Evolutionary conservation across 2,113 vertebrate species (phyloP).

Genomic region (Edolisoma coerulescens): DNA sequence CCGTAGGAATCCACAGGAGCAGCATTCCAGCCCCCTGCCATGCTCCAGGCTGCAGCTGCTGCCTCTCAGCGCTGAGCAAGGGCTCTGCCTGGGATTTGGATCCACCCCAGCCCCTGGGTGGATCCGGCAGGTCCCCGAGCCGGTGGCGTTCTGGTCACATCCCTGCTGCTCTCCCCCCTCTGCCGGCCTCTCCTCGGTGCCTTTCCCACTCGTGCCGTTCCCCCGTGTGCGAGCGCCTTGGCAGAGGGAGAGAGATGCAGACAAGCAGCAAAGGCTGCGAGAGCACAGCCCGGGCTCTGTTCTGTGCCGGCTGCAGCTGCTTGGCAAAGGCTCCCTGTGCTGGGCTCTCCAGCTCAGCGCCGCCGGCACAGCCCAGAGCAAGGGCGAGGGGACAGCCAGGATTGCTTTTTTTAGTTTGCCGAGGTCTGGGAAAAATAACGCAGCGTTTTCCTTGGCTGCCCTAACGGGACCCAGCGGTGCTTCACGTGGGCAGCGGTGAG

Average conservation of each 20-base stretch:
- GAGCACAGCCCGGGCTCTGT: not conserved
- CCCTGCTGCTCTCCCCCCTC: not conserved
- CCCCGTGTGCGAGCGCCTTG: not conserved
- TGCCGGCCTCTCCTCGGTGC: not conserved
- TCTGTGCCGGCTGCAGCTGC: not conserved
- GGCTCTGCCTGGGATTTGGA: not conserved
- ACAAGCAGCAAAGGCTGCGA: not conserved
- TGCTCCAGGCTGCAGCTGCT: not conserved
- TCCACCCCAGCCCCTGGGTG: not conserved
- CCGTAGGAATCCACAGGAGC: fast-evolving
- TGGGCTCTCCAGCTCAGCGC: not conserved
- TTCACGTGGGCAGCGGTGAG: not conserved
- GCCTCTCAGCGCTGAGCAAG: fast-evolving
- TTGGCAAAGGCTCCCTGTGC: not conserved
- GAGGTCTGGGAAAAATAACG: not conserved
- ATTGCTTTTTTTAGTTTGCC: not conserved
- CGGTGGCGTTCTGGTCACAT: not conserved
- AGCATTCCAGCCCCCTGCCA: fast-evolving
- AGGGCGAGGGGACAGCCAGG: not conserved
- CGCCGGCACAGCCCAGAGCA: not conserved
- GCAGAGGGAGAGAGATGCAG: not conserved
- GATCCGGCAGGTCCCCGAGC: not conserved
- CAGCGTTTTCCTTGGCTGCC: not conserved
- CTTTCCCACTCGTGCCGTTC: not conserved
- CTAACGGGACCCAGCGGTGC: not conserved